Percentiles rank a stretch among this genome's conserved stretches.
These are phyloP conservation scores for Spodoptera exigua DNA, from an alignment of 2,888 invertebrate genomes.

Conservation along the genomic window DNA sequence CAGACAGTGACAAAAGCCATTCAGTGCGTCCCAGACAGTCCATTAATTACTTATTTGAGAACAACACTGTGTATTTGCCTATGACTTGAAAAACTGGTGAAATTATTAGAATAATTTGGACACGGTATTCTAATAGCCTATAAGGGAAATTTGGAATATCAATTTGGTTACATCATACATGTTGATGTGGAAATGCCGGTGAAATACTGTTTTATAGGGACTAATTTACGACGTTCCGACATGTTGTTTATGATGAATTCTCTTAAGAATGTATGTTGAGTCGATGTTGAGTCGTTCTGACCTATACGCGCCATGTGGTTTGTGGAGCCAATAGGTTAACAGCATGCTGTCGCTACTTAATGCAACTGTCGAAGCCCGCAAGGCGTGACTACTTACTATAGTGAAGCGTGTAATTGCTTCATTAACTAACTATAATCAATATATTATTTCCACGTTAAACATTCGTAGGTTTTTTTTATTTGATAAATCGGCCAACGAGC, in stretches of 20 bases:
- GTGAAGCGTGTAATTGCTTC: slow-evolving; percentile 20
- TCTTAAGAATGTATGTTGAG: slow-evolving; percentile 30
- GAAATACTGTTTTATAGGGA: slow-evolving; percentile 45
- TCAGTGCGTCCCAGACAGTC: slow-evolving; percentile 8
- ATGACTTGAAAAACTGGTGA: slow-evolving; percentile 15
- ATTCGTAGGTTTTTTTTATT: slow-evolving; percentile 8
- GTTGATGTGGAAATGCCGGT: slow-evolving; percentile 14
- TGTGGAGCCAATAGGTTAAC: slow-evolving; percentile 35
- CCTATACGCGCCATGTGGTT: slow-evolving; percentile 8
- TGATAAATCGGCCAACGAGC: too few relatives aligned
- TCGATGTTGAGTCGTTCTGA: slow-evolving; percentile 19
- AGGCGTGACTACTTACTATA: slow-evolving; percentile 4
- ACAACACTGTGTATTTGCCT: not conserved
- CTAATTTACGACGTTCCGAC: slow-evolving; percentile 35
- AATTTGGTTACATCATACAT: slow-evolving; percentile 39
- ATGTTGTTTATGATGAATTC: slow-evolving; percentile 27
- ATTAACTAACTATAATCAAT: slow-evolving; percentile 22
- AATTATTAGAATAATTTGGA: slow-evolving; percentile 33
- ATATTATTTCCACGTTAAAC: slow-evolving; percentile 17
- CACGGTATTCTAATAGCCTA: slow-evolving; percentile 19
- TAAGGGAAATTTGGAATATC: slow-evolving; percentile 33
- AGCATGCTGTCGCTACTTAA: slow-evolving; percentile 20
- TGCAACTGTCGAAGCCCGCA: slow-evolving; percentile 4
- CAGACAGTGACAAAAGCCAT: slow-evolving; percentile 6
- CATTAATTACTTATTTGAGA: slow-evolving; percentile 17